Evolutionary conservation across 2,888 invertebrate genomes (phyloP).

Genomic region (Tricholauxania praeusta): DNA sequence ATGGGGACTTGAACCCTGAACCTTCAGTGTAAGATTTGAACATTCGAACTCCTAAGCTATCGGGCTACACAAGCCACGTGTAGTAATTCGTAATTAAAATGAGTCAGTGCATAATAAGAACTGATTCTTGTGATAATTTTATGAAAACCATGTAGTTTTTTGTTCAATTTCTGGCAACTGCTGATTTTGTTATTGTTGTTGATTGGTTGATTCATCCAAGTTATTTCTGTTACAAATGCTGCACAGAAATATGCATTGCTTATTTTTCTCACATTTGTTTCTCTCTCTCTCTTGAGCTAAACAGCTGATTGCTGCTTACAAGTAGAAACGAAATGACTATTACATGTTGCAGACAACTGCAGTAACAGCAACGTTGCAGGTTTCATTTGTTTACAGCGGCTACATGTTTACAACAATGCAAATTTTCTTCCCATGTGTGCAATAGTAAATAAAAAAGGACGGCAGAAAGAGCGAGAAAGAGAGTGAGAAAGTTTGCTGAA

Average conservation of each 20-base stretch:
- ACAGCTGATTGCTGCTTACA: constrained; percentile 4
- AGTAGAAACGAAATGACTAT: constrained; percentile 2
- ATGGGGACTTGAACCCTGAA: too few relatives aligned
- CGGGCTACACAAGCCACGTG: too few relatives aligned
- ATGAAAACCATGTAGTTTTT: too few relatives aligned
- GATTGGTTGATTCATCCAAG: not conserved
- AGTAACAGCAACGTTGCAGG: not conserved
- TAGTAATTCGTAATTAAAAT: too few relatives aligned
- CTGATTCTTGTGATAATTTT: too few relatives aligned
- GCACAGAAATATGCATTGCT: not conserved
- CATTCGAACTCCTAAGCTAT: too few relatives aligned
- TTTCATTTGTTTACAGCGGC: not conserved
- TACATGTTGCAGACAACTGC: not conserved
- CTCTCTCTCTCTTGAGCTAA: not conserved
- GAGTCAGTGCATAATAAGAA: too few relatives aligned
- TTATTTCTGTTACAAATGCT: not conserved
- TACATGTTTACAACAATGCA: not conserved
- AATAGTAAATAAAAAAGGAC: too few relatives aligned
- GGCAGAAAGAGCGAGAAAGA: not conserved
- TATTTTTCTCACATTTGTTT: not conserved
- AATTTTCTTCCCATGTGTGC: too few relatives aligned
- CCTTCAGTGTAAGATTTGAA: too few relatives aligned
- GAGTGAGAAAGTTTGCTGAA: not conserved
- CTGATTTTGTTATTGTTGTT: not conserved
- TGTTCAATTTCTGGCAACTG: not conserved